Conservation (phyloP, 2,888 invertebrate genomes). For the Drosophila robusta region DNA sequence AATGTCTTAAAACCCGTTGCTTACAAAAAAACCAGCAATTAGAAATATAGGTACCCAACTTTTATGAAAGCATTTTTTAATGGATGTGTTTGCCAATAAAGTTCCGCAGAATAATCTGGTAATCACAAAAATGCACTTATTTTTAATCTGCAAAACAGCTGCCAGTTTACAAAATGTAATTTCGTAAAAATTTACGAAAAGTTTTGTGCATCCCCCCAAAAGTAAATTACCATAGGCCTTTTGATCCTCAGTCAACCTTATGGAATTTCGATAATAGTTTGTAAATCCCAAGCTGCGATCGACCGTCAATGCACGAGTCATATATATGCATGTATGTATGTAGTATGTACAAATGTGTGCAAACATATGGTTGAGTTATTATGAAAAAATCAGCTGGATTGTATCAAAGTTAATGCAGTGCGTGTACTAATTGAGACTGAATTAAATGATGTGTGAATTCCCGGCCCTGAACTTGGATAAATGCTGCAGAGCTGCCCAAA, state of each 20-base stretch:
- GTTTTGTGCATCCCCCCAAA: slow-evolving; percentile 10
- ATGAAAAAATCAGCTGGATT: slow-evolving; percentile 12
- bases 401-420: slow-evolving; percentile 30
- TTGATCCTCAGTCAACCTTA: slow-evolving; percentile 5
- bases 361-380: neutral
- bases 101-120: too few relatives aligned
- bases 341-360: slow-evolving; percentile 1
- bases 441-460: slow-evolving; percentile 51
- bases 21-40: too few relatives aligned
- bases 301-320: neutral
- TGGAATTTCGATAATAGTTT: slow-evolving; percentile 17
- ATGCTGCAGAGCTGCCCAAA: slow-evolving; percentile 26
- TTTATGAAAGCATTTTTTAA: too few relatives aligned
- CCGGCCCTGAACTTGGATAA: slow-evolving; percentile 56
- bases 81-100: too few relatives aligned
- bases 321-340: neutral
- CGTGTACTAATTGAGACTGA: slow-evolving; percentile 34
- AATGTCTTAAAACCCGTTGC: too few relatives aligned
- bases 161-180: neutral
- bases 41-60: too few relatives aligned
- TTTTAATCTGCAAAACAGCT: slow-evolving; percentile 16
- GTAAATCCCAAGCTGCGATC: slow-evolving; percentile 25
- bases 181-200: too few relatives aligned
- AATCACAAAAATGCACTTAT: neutral
- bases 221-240: slow-evolving; percentile 5